A percentile compares a stretch with the other conserved stretches of the same genome.
phyloP scores from a whole-genome alignment of 2,888 invertebrate genomes.

The Microchrysa polita region DNA sequence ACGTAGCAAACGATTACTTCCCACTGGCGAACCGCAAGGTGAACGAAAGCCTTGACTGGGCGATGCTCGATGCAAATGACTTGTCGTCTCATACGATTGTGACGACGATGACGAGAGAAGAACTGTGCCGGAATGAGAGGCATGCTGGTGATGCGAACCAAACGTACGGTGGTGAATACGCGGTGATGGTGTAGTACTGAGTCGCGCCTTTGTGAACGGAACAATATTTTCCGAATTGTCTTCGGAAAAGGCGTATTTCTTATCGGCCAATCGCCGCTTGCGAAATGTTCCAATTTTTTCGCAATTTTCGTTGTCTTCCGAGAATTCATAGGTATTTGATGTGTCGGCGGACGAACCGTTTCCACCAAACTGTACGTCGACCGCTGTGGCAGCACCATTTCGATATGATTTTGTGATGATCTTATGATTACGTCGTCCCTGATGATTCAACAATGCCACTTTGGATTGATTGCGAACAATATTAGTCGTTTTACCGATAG shows the following conservation, averaged over 20 bases:
- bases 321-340: conserved; percentile 79
- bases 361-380: conserved; percentile 57
- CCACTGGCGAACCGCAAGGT: conserved; percentile 62
- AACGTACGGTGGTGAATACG: conserved; percentile 48
- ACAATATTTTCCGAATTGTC: conserved; percentile 75
- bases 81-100: conserved; percentile 52
- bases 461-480: conserved; percentile 48
- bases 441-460: conserved; percentile 55
- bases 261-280: conserved; percentile 85
- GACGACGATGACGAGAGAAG: conserved; percentile 47
- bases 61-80: conserved; percentile 54
- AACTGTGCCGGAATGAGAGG: conserved; percentile 44
- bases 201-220: conserved; percentile 62
- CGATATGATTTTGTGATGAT: conserved; percentile 63
- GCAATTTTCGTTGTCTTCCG: conserved; percentile 83
- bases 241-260: conserved; percentile 91
- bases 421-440: conserved; percentile 59
- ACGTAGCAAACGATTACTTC: conserved; percentile 47
- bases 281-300: conserved; percentile 88
- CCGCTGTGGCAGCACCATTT: conserved; percentile 59
- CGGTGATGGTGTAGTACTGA: conserved; percentile 47
- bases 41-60: conserved; percentile 62
- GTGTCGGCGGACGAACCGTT: conserved; percentile 66
- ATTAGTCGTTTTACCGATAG: conserved; percentile 43
- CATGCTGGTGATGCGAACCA: conserved; percentile 45